Base-by-base conservation (phyloP, 2,797 vertebrate species). In the Buceros bicornis region DNA sequence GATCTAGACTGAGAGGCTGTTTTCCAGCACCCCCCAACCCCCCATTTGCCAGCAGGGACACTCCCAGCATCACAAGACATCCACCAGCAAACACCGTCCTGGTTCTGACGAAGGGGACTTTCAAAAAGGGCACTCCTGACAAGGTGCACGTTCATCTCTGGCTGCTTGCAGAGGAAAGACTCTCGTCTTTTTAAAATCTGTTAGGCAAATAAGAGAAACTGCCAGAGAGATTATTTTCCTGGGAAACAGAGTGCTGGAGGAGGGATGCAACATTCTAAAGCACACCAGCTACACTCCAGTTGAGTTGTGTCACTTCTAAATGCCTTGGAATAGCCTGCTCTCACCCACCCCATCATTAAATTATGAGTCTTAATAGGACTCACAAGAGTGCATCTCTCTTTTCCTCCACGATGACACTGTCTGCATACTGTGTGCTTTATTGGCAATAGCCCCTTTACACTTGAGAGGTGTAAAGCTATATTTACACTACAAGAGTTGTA, bases 401-500 rank as follows among this genome's bases (percentile, higher is more conserved):
- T 96, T 96, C 58, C 60, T 47, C 76, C 82, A 9, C 0, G 16
- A 66, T 82, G 82, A 79, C 69, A 57, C 42, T 58, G 65, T 58
- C 66, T 91, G 58, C 61, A 62, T 53, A 16, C 28, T 79, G 33
- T 37, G 47, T 89, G 71, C 72, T 95, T 96, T 96, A 82, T 85
- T 95, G 56, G 94, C 81, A 95, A 65, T 64, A 81, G 65, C 45
- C 95, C 45, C 33, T 88, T 95, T 87, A 85, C 45, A 50, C 88
- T 85, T 76, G 79, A 94, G 82, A 79, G 74, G 58, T 77, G 72
- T 90, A 94, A 91, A 84, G 77, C 79, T 26, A 0, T 93, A 92
- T 96, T 97, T 91, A 78, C 87, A 97, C 71, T 85, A 86, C 92
- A 95, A 60, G 10, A 33, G 77, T 91, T 97, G 94, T 96, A 96